These are phyloP conservation scores for Pilophorus perplexus DNA, from an alignment of 2,888 invertebrate genomes.

Conservation along the genomic window DNA sequence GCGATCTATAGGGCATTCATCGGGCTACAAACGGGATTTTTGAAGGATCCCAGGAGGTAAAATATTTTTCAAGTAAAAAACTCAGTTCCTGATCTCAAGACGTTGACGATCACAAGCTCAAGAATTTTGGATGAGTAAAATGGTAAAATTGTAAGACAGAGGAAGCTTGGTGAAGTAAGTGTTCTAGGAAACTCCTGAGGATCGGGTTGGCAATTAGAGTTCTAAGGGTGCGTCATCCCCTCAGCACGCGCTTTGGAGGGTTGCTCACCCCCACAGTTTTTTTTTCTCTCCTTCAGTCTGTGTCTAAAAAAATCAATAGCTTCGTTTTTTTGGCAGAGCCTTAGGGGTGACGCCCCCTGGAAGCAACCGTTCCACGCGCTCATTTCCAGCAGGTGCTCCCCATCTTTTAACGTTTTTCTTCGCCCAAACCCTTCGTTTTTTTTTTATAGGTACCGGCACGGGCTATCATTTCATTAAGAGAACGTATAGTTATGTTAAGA, in stretches of 20 bases:
- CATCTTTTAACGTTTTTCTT: constrained; percentile 36
- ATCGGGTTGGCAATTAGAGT: constrained; percentile 33
- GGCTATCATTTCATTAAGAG: constrained; percentile 34
- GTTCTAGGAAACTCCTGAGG: constrained; percentile 31
- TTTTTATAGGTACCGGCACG: neutral
- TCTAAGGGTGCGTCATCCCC: constrained; percentile 37
- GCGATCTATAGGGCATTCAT: no score
- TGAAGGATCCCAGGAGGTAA: no score
- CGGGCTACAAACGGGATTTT: no score
- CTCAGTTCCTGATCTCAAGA: no score
- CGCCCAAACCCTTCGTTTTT: constrained; percentile 16
- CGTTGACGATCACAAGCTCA: no score
- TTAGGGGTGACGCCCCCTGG: constrained; percentile 32
- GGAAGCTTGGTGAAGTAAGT: constrained; percentile 11
- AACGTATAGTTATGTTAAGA: constrained; percentile 32
- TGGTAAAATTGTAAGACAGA: constrained; percentile 16
- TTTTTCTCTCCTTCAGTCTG: constrained; percentile 14
- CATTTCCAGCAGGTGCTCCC: constrained; percentile 38
- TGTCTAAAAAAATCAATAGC: constrained; percentile 38
- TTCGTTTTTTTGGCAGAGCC: constrained; percentile 32
- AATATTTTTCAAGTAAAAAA: no score
- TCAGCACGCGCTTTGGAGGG: constrained; percentile 38
- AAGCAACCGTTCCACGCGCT: constrained; percentile 37
- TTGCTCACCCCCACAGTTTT: constrained; percentile 35
- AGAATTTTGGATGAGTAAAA: no score